These are phyloP conservation scores for Apodemus speciosus DNA, from an alignment of 2,113 vertebrate genomes.

Conservation along the genomic window DNA sequence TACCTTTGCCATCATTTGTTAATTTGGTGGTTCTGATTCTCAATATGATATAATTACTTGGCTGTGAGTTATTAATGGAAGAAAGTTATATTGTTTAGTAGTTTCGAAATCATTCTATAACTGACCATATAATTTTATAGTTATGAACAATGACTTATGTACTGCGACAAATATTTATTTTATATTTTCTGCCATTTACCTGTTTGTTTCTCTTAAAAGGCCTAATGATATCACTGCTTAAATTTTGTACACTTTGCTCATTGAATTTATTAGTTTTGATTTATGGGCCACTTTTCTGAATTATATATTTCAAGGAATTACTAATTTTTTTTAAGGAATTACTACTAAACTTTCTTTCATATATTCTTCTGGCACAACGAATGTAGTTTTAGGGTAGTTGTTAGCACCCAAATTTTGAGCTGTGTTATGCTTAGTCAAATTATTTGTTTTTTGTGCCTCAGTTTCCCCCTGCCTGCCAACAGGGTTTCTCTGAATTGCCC, in stretches of 20 bases:
- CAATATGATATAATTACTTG: conserved; percentile 40
- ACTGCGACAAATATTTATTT: conserved; percentile 27
- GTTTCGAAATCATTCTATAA: conserved; percentile 39
- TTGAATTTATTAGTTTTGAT: conserved; percentile 29
- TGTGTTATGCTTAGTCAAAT: background rate
- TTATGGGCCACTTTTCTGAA: conserved; percentile 43
- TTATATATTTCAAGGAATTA: conserved; percentile 13
- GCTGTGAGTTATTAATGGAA: conserved; percentile 24
- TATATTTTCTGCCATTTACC: conserved; percentile 35
- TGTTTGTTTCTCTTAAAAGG: conserved; percentile 28
- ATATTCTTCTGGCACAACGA: background rate
- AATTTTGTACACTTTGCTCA: conserved; percentile 6
- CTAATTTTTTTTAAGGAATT: conserved; percentile 8
- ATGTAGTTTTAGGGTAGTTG: conserved; percentile 28
- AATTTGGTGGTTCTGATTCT: conserved; percentile 29
- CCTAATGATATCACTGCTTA: conserved; percentile 41
- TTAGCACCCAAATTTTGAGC: background rate
- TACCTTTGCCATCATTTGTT: conserved; percentile 20
- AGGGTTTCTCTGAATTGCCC: background rate
- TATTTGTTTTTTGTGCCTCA: background rate
- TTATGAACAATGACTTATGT: background rate
- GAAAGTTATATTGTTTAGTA: conserved; percentile 12
- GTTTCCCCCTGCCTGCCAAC: background rate
- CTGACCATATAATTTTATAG: background rate
- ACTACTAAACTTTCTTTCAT: background rate